Evolutionary conservation across 2,113 vertebrate species (phyloP), one percentile per base, ranked within the genome.

Genomic region (Chlorodrepanis virens): DNA sequence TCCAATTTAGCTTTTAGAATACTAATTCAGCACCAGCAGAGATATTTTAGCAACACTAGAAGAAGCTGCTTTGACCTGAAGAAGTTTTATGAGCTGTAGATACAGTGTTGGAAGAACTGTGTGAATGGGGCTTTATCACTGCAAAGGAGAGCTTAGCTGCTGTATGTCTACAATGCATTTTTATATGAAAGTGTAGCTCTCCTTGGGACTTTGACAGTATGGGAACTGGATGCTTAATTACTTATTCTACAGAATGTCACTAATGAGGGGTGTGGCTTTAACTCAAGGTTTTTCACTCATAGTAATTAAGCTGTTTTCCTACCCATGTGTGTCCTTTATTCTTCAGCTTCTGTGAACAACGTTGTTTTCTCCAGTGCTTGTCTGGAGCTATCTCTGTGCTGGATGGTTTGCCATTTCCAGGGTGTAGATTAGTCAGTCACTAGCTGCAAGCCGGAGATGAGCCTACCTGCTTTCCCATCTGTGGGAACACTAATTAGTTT

Each of bases 381-480:
- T 78, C 39, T 63, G 60, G 33, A 94, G 37, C n/a, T 82, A 0
- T 52, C 45, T 53, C 49, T 76, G 70, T 71, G 54, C 40, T 83
- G 49, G 57, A 29, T 56, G 21, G 12, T 16, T 91, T 78, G 45
- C 42, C 25, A 10, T 83, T 84, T 63, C 56, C 53, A 39, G 23
- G 28, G 14, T 59, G 24, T 28, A 50, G 60, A 67, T 81, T 74
- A 85, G 52, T 74, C 60, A 44, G 20, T n/a, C 50, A 17, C 47
- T 45, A 54, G 81, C 72, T 84, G 81, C 84, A 75, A 84, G 70
- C 39, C 9, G 2, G 47, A 93, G 65, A 83, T 91, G 54, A 89
- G 52, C 50, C 64, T 93, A 89, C 85, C 88, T 94, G 84, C 42
- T 83, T 74, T 83, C 37, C 69, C 47, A 70, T 94, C 60, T 77